Evolutionary conservation across 2,888 invertebrate species (phyloP), one percentile per base, ranked within the genome.

Genomic region (Exocentrus adspersus): DNA sequence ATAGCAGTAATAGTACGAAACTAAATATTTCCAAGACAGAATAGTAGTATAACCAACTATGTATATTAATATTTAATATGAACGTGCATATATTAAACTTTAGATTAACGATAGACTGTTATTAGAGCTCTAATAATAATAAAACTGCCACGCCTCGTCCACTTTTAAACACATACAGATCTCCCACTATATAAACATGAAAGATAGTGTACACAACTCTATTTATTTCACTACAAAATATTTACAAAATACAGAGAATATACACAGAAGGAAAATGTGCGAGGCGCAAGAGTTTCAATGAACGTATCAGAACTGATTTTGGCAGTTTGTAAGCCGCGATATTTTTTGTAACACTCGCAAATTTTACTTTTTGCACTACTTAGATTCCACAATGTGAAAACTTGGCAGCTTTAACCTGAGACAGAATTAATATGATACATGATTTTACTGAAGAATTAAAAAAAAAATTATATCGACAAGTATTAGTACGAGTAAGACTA

Each of bases 41-140:
- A 63, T 16, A 62, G 51, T 56, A 64, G 50, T 62, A 43, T 65
- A 60, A 59, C 60, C 58, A 60, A 51, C 58, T 68, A 63, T 54
- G n/a, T n/a, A n/a, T n/a, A n/a, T n/a, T n/a, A n/a, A n/a, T n/a
- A n/a, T n/a, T n/a, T n/a, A 60, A 46, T 64, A 46, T 62, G 57
- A 67, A 67, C 59, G 60, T 62, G 67, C 62, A 60, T 58, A n/a
- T n/a, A 62, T 50, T 56, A 24, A 60, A 61, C 64, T 64, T 62
- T 30, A 65, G 68, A 65, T 68, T 68, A 68, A 68, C 68, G 68
- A 68, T 68, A 68, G 68, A 68, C 61, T 48, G 59, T 65, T 65
- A 53, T 46, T 56, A 58, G 43, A 45, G 24, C 28, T 59, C 43
- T 51, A 28, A 46, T 28, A 17, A 10, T 14, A 42, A 41, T 51